Evolutionary conservation across 2,797 vertebrate genomes (phyloP).

Genomic region (Ctenosaura bakeri): DNA sequence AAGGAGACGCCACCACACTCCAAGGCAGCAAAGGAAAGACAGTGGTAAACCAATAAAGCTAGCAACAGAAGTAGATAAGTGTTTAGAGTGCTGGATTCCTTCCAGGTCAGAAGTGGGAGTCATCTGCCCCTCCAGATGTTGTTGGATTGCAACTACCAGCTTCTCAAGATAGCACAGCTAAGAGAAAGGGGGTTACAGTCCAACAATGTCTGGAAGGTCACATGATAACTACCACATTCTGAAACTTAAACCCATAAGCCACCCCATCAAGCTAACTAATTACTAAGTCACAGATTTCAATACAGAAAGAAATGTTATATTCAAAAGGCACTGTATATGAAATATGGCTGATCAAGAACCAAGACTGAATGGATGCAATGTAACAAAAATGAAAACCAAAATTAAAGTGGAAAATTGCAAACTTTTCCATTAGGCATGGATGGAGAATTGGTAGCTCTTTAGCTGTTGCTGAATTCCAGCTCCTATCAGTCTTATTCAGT

Average conservation of each 20-base stretch:
- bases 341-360: conserved; percentile 9
- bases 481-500: too few relatives aligned
- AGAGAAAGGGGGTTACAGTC: too few relatives aligned
- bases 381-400: neutral
- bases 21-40: neutral
- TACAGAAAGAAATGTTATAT: neutral
- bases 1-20: too few relatives aligned
- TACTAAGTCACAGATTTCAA: neutral
- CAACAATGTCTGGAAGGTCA: too few relatives aligned
- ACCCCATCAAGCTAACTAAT: conserved; percentile 25
- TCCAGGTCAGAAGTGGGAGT: neutral
- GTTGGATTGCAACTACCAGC: too few relatives aligned
- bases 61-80: neutral
- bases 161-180: too few relatives aligned
- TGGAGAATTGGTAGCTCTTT: neutral
- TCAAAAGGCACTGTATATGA: neutral
- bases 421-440: neutral
- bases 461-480: neutral
- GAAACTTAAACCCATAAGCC: neutral
- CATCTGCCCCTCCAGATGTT: too few relatives aligned
- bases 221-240: neutral
- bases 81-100: neutral
- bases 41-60: neutral
- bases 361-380: neutral
- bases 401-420: conserved; percentile 19